Evolutionary conservation across 1,140 invertebrate genomes (phyloP).

Genomic region (Heliconius congener): DNA sequence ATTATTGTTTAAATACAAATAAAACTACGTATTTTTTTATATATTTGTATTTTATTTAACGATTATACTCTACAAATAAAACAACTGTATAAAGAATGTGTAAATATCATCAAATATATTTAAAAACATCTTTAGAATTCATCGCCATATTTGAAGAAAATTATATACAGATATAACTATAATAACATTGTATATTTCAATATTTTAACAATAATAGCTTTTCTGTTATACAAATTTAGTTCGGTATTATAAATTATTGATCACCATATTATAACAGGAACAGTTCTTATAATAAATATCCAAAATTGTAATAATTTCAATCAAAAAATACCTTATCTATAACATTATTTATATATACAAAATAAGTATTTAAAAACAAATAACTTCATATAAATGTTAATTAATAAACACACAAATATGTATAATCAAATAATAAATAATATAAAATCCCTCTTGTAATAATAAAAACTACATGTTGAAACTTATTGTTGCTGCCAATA

Average conservation of each 20-base stretch:
- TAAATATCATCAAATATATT: background rate
- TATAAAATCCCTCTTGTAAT: no score
- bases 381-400: no score
- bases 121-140: background rate
- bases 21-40: background rate
- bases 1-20: background rate
- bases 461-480: no score
- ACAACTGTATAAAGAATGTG: conserved; percentile 9
- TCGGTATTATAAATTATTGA: no score
- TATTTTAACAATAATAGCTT: no score
- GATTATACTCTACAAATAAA: background rate
- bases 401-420: background rate
- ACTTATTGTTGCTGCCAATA: no score
- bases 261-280: background rate
- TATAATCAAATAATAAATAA: no score
- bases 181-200: no score
- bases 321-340: background rate
- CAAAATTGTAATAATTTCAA: background rate
- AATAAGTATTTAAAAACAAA: no score
- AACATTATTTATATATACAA: background rate
- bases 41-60: background rate
- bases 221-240: no score
- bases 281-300: background rate
- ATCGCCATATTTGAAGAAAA: no score
- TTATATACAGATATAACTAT: no score